Percentiles rank a stretch among this genome's conserved stretches.
Conservation (phyloP, 1,140 invertebrate genomes). For the Lineus longissimus region DNA sequence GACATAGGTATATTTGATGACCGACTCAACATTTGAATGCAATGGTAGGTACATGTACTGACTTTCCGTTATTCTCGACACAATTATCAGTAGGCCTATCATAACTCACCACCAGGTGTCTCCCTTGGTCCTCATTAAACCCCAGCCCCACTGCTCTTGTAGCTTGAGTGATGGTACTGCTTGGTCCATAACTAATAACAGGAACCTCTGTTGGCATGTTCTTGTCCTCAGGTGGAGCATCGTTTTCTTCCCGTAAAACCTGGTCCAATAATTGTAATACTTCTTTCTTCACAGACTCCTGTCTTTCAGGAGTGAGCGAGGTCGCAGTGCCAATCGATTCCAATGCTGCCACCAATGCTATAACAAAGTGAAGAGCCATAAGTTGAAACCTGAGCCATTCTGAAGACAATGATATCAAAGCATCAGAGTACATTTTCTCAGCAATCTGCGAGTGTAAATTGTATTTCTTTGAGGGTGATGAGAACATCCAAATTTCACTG, state of each 20-base stretch:
- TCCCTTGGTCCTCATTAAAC: slow-evolving; percentile 47
- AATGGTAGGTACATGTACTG: not conserved
- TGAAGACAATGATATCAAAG: too few relatives aligned
- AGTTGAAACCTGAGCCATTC: too few relatives aligned
- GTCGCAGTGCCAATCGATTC: not conserved
- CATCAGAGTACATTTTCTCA: too few relatives aligned
- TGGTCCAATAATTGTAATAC: not conserved
- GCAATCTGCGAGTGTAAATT: too few relatives aligned
- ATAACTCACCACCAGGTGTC: slow-evolving; percentile 64
- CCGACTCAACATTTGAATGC: not conserved
- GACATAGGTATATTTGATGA: not conserved
- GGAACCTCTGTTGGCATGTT: not conserved
- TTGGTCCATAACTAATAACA: slow-evolving; percentile 16
- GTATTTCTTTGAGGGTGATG: too few relatives aligned
- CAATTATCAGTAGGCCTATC: not conserved
- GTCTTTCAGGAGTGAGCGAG: not conserved
- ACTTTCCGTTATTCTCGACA: not conserved
- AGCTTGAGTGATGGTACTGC: slow-evolving; percentile 32
- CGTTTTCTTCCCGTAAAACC: not conserved
- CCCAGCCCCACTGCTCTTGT: slow-evolving; percentile 31
- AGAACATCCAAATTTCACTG: too few relatives aligned
- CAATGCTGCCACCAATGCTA: not conserved
- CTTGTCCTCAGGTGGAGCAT: not conserved
- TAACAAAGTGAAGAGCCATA: not conserved
- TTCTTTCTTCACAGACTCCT: not conserved